phyloP scores from a whole-genome alignment of 1,140 invertebrate genomes.

The Bursaphelenchus mucronatus region DNA sequence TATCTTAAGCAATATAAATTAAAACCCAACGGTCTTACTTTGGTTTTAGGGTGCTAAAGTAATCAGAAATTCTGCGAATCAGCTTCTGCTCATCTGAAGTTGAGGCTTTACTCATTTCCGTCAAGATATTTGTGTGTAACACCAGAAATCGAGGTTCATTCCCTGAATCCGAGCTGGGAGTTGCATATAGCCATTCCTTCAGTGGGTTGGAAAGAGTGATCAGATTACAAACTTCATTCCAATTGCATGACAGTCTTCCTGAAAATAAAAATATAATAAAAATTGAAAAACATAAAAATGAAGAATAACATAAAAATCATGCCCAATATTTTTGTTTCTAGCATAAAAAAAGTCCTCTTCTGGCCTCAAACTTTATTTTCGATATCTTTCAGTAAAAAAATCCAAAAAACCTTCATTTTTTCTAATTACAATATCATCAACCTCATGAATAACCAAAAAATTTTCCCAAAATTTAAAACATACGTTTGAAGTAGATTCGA shows the following conservation, averaged over 20 bases:
- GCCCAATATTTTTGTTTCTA: no score
- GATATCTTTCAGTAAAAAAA: background rate
- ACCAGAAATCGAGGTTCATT: constrained; percentile 36
- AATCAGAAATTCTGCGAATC: constrained; percentile 21
- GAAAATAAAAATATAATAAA: background rate
- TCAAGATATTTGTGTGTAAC: constrained; percentile 35
- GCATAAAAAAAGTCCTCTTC: no score
- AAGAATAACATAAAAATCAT: no score
- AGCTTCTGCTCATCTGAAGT: constrained; percentile 17
- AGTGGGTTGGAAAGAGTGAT: constrained; percentile 17
- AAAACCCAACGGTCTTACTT: constrained; percentile 18
- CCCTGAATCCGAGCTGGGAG: constrained; percentile 17
- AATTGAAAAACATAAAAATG: no score
- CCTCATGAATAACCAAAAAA: no score
- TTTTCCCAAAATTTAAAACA: constrained; percentile 4
- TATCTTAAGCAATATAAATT: constrained; percentile 26
- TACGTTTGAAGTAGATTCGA: constrained; percentile 36
- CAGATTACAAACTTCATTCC: constrained; percentile 42
- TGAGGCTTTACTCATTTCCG: constrained; percentile 26
- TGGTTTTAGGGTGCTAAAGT: constrained; percentile 32
- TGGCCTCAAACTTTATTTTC: no score
- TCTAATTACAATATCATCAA: background rate
- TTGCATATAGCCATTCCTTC: constrained; percentile 32
- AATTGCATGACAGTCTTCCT: constrained; percentile 13
- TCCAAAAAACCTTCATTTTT: constrained; percentile 3